Conservation (phyloP, 2,888 invertebrate genomes). For the Tipula confusa region DNA sequence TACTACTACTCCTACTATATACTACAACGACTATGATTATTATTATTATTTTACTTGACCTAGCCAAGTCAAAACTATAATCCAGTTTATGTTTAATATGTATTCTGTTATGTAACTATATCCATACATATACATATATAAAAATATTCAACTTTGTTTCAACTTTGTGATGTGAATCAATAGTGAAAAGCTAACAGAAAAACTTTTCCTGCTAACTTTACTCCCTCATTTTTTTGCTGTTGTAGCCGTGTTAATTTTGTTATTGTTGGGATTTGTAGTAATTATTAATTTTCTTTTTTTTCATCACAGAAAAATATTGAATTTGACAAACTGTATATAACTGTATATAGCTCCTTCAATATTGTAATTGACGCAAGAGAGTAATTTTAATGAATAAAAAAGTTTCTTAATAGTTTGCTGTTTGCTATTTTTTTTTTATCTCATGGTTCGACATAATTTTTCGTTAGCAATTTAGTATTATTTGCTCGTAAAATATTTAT, state of each 20-base stretch:
- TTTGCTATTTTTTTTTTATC: not conserved
- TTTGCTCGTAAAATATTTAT: not conserved
- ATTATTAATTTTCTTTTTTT: not conserved
- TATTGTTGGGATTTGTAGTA: not conserved
- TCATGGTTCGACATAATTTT: not conserved
- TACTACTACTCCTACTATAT: not conserved
- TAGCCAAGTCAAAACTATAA: not conserved
- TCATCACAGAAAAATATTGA: not conserved
- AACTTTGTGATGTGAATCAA: not conserved
- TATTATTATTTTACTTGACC: not conserved
- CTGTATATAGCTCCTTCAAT: not conserved
- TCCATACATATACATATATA: not conserved
- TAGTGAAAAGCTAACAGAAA: not conserved
- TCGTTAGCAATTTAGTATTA: not conserved
- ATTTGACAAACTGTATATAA: not conserved
- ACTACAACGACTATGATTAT: not conserved
- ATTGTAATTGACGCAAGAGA: not conserved
- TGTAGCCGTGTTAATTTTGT: not conserved
- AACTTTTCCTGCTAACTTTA: not conserved
- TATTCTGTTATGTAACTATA: not conserved
- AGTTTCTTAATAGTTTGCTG: not conserved
- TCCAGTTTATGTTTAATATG: not conserved
- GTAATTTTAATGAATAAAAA: not conserved
- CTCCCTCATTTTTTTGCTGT: too few species aligned
- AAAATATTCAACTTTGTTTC: not conserved